Conservation (phyloP, 2,113 vertebrate species). For the Micromys minutus region DNA sequence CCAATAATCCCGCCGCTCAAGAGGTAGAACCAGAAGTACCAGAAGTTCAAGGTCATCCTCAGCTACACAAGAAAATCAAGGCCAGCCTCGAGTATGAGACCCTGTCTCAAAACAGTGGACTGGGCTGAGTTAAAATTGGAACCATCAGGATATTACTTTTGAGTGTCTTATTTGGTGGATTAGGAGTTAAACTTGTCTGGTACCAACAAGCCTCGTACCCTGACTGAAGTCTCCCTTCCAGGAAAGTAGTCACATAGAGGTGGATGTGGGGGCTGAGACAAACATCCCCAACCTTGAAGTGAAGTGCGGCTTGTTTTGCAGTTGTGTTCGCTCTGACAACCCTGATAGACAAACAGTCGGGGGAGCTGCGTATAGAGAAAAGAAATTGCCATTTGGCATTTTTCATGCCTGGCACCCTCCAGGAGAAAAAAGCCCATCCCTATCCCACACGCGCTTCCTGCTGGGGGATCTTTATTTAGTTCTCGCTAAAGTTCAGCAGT, state of each 20-base stretch:
- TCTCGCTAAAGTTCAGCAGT: constrained; percentile 76
- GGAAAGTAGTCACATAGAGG: constrained; percentile 39
- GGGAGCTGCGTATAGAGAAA: constrained; percentile 49
- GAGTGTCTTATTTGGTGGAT: constrained; percentile 30
- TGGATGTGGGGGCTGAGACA: constrained; percentile 58
- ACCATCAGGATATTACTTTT: constrained; percentile 61
- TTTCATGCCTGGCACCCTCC: constrained; percentile 52
- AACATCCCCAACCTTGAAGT: not conserved
- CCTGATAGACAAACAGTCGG: constrained; percentile 59
- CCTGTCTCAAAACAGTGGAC: not conserved
- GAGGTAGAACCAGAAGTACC: not conserved
- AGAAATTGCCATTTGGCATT: constrained; percentile 53
- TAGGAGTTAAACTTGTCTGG: not conserved
- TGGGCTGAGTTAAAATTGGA: constrained; percentile 47
- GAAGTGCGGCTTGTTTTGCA: constrained; percentile 38
- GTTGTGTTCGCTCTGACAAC: constrained; percentile 50
- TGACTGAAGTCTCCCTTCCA: constrained; percentile 43
- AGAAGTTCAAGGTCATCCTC: not conserved
- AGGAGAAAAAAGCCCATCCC: constrained; percentile 34
- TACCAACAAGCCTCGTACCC: constrained; percentile 32
- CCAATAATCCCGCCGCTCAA: too few species aligned
- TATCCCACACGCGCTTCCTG: constrained; percentile 58
- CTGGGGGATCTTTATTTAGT: constrained; percentile 74
- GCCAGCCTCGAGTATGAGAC: not conserved
- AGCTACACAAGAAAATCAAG: not conserved